Base-by-base conservation (phyloP, 92 coral and sea anemone genomes). In the Siderastrea siderea region DNA sequence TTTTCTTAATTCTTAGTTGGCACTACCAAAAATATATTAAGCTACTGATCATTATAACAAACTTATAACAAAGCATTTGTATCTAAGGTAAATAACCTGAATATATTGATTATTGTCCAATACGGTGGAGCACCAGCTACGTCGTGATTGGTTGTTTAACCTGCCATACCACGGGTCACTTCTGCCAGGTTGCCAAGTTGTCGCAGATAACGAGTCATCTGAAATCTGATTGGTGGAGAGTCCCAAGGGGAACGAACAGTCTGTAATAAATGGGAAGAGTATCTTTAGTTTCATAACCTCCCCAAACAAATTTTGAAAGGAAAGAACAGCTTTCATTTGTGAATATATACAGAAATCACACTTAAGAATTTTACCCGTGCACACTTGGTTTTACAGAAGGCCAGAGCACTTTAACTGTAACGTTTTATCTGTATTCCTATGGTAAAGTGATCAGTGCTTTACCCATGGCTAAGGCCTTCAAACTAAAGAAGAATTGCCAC, bases 131-230 rank as follows among this genome's bases (percentile, higher is more conserved):
- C 96, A 94, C 96, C 96, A 94, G 84, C 87, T 94, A 19, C 93
- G 93, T 59, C 78, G 77, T 16, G 96, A 80, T 75, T 85, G 74
- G 81, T 94, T 91, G n/a, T 78, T 88, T 47, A 94, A 83, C 66
- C 96, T 84, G 43, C 96, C 96, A 68, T 94, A 91, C 96, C 96
- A 91, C 26, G 96, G 96, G 62, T 89, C 96, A 62, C 96, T 91
- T 55, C 91, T 76, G 75, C 92, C 96, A 60, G 93, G 84, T 57
- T 90, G 88, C 94, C 94, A 94, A 3, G 95, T 85, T 15, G 96
- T 88, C 57, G 96, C 96, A 69, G 71, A 64, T 11, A 79, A 17
- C 14, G 74, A 64, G 62, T 79, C 84, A 50, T 79, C 84, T 50
- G 84, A 65, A 38, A 79, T 64, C 69, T 79, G 26, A 79, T 79